These are phyloP conservation scores for Polyommatus icarus DNA, from an alignment of 2,888 invertebrate genomes.

Conservation along the genomic window DNA sequence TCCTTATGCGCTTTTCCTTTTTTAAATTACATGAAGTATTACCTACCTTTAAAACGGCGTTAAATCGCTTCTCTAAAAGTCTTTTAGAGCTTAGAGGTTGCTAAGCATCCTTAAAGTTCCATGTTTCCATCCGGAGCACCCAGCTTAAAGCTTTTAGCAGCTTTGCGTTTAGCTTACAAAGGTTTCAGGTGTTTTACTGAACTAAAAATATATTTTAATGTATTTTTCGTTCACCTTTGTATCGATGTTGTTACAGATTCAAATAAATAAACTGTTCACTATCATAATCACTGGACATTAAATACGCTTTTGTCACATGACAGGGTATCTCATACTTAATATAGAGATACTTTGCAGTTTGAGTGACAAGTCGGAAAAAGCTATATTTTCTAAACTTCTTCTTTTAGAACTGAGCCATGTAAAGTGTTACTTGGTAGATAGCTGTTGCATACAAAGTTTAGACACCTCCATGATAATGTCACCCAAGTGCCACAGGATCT, in stretches of 20 bases:
- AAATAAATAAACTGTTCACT: background rate
- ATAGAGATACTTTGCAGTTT: too few relatives aligned
- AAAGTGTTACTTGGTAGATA: too few relatives aligned
- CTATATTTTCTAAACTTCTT: too few relatives aligned
- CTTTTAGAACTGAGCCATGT: too few relatives aligned
- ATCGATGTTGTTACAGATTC: background rate
- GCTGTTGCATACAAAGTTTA: too few relatives aligned
- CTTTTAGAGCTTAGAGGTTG: constrained; percentile 26
- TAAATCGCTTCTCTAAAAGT: background rate
- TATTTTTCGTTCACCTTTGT: background rate
- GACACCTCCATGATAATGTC: too few relatives aligned
- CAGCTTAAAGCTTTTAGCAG: constrained; percentile 24
- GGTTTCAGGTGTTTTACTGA: background rate
- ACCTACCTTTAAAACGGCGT: constrained; percentile 1
- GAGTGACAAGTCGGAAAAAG: too few relatives aligned
- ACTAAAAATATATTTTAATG: background rate
- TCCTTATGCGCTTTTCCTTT: background rate
- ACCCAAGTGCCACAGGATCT: too few relatives aligned
- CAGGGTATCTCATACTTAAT: background rate
- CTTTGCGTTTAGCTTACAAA: constrained; percentile 22
- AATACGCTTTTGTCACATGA: background rate
- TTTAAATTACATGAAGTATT: background rate
- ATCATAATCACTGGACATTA: background rate
- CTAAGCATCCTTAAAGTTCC: constrained; percentile 9
- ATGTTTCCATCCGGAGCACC: constrained; percentile 25